Percentiles rank a stretch among this genome's conserved stretches.
phyloP scores from a whole-genome alignment of 1,140 invertebrate genomes.

The Dendrolimus punctatus region DNA sequence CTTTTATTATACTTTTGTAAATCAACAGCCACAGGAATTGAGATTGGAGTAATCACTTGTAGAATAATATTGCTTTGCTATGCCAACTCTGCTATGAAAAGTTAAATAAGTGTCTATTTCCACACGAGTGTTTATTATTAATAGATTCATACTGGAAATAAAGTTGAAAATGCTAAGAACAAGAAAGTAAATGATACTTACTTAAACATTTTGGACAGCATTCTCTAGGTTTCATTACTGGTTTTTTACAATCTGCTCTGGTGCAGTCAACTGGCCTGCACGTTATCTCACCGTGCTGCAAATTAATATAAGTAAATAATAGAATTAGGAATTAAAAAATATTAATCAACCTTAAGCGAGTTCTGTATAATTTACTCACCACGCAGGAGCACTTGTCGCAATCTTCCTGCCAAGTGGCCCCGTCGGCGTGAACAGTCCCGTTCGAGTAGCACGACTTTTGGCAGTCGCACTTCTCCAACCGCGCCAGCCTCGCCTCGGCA shows the following conservation, averaged over 20 bases:
- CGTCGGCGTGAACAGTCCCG: constrained; percentile 84
- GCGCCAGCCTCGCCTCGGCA: constrained; percentile 82
- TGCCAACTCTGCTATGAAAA: too few relatives aligned
- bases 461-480: constrained; percentile 91
- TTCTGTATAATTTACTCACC: constrained; percentile 66
- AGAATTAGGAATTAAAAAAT: not conserved
- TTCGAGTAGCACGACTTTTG: constrained; percentile 89
- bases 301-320: constrained; percentile 24
- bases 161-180: not conserved
- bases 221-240: constrained; percentile 81
- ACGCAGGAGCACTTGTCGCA: constrained; percentile 89
- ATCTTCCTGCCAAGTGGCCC: constrained; percentile 84
- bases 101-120: too few relatives aligned
- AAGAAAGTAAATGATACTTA: too few relatives aligned
- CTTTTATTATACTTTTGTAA: too few relatives aligned
- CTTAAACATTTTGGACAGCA: constrained; percentile 91
- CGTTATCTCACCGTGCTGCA: constrained; percentile 84
- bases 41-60: too few relatives aligned
- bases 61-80: too few relatives aligned
- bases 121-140: too few relatives aligned
- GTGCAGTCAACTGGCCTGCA: constrained; percentile 87
- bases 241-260: constrained; percentile 82
- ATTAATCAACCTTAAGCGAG: not conserved
- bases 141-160: too few relatives aligned
- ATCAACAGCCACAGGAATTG: too few relatives aligned